Evolutionary conservation across 2,888 invertebrate genomes (phyloP).

Genomic region (Scrobipalpa costella): DNA sequence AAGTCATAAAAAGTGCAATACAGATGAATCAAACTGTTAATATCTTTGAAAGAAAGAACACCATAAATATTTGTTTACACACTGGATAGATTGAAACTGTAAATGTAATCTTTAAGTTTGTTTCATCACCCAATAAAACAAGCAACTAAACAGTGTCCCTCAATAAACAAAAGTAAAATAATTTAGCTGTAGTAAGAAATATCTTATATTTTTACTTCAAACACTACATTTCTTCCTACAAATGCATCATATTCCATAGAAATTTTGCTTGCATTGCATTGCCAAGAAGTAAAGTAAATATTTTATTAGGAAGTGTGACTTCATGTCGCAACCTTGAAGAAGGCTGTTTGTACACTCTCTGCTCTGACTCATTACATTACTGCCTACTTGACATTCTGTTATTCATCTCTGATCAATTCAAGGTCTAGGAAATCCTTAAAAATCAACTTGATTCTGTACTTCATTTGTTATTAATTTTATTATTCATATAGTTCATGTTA

Average conservation of each 20-base stretch:
- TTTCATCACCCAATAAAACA: no score
- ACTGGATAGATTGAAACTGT: no score
- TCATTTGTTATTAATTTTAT: slow-evolving; percentile 1
- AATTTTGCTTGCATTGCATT: background rate
- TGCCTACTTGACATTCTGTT: slow-evolving; percentile 49
- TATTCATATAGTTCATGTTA: background rate
- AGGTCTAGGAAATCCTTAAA: slow-evolving; percentile 18
- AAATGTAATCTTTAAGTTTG: no score
- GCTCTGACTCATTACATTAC: background rate
- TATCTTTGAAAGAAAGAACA: no score
- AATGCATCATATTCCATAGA: background rate
- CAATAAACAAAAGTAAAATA: no score
- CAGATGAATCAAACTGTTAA: no score
- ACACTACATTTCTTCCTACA: no score
- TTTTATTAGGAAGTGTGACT: slow-evolving; percentile 40
- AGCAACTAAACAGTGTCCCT: no score
- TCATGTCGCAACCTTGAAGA: slow-evolving; percentile 49
- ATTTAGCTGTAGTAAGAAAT: no score
- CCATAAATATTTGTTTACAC: no score
- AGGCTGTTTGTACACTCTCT: slow-evolving; percentile 15
- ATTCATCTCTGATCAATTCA: slow-evolving; percentile 32
- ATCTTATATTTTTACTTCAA: no score
- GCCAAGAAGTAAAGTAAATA: background rate
- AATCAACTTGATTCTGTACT: background rate
- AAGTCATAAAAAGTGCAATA: background rate